Base-by-base conservation (phyloP, 2,888 invertebrate genomes). In the Chromoteleia sp. region DNA sequence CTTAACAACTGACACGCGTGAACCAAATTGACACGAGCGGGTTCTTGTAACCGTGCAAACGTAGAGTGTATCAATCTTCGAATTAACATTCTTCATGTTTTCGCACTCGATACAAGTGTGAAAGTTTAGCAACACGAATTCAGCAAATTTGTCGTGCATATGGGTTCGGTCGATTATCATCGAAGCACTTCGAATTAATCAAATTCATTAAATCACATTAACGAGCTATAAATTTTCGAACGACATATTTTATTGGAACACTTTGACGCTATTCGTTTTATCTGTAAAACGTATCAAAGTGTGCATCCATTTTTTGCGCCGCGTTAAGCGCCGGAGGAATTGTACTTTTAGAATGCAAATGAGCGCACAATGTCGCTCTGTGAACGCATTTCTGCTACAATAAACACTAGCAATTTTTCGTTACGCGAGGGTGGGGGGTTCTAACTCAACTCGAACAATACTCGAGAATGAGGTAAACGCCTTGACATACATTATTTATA, bases 401-500 rank as follows among this genome's bases (percentile, higher is more conserved):
- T 8, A 33, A 52, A 65, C 48, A 36, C 45, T 43, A 68, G 56
- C 56, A 19, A 73, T 73, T 73, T 71, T 73, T 43, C 65, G 73
- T 63, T 73, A 43, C 67, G 67, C 54, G 61, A n/a, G n/a, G n/a
- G n/a, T n/a, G n/a, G n/a, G n/a, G n/a, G n/a, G n/a, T n/a, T 73
- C 70, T 68, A 73, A 73, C 45, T 79, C 43, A 17, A 25, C 17
- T 8, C 25, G 48, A 67, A 73, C 73, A 79, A 73, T 79, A 61
- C 71, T 56, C 15, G 41, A 21, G 45, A 41, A 52, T 19, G 70
- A 48, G 19, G 65, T 59, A 33, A 73, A 54, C 41, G 59, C 79
- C 79, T 79, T 79, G 79, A 79, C 79, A 79, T 59, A 79, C 73
- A 79, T 79, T 68, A 74, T 79, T 79, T 79, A 79, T 79, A 79